A percentile compares a stretch with the other conserved stretches of the same genome.
Evolutionary conservation across 2,113 vertebrate genomes (phyloP).

Genomic region (Podarcis muralis): DNA sequence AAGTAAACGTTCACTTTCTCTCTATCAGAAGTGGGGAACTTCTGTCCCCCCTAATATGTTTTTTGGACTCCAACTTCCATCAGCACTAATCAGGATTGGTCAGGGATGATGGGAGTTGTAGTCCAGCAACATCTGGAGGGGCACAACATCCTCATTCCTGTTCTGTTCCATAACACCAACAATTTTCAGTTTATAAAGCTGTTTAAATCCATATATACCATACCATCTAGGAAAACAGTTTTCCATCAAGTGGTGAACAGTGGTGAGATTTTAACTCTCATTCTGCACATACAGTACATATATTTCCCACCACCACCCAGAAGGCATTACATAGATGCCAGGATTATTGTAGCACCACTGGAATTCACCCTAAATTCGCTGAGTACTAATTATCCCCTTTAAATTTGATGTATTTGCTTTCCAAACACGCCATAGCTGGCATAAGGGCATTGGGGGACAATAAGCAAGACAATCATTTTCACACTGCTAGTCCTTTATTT

Average conservation of each 20-base stretch:
- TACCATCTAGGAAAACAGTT: background rate
- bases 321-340: constrained; percentile 63
- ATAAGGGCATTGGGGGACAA: constrained; percentile 48
- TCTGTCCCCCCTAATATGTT: no score
- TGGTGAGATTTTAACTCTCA: background rate
- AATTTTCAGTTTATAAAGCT: background rate
- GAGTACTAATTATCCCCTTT: constrained; percentile 45
- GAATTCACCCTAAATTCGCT: constrained; percentile 75
- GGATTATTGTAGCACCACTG: constrained; percentile 73
- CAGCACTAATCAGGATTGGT: no score
- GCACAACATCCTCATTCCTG: no score
- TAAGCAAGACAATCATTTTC: constrained; percentile 31
- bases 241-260: background rate
- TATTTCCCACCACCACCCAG: background rate
- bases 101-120: no score
- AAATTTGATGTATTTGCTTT: background rate
- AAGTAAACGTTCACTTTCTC: background rate
- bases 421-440: constrained; percentile 46
- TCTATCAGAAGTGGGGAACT: no score
- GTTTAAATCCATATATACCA: background rate
- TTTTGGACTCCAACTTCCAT: no score
- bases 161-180: background rate
- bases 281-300: background rate
- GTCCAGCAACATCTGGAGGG: no score
- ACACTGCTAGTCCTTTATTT: background rate